Conservation (phyloP, 2,888 invertebrate species). For the Pachliopta kotzebuea region DNA sequence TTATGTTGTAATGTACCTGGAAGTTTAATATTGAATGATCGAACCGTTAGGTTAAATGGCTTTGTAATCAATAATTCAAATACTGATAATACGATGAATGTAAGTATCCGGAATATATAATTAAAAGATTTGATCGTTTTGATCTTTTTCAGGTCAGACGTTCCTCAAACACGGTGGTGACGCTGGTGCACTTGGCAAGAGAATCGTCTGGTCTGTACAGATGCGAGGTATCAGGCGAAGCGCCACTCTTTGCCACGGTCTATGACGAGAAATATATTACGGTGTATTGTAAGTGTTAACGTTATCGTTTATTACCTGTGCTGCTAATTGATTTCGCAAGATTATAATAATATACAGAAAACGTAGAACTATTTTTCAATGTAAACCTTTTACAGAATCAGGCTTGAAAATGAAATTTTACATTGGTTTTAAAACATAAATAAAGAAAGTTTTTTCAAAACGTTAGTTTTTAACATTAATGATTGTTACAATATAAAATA, state of each 20-base stretch:
- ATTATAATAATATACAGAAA: too few species aligned
- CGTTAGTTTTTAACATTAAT: too few species aligned
- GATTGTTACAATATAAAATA: too few species aligned
- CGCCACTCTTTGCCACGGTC: conserved; percentile 71
- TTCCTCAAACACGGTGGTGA: conserved; percentile 81
- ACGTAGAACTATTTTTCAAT: too few species aligned
- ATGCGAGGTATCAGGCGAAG: conserved; percentile 80
- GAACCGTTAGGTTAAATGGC: too few species aligned
- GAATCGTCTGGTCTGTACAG: conserved; percentile 74
- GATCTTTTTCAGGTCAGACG: conserved; percentile 72
- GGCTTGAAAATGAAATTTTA: too few species aligned
- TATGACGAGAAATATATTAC: conserved; percentile 60
- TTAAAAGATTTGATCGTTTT: not conserved
- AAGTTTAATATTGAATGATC: too few species aligned
- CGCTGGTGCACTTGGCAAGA: conserved; percentile 66
- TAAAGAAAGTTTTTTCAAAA: too few species aligned
- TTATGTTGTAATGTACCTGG: not conserved
- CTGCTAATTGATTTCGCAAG: too few species aligned
- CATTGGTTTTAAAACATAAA: too few species aligned
- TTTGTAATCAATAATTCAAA: not conserved
- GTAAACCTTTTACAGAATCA: not conserved
- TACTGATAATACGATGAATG: not conserved
- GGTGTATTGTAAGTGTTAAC: conserved; percentile 67
- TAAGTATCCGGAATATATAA: not conserved
- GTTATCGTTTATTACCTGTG: not conserved